These are phyloP conservation scores for Cirrhinus mrigala DNA, from an alignment of 2,797 vertebrate genomes.

Conservation along the genomic window DNA sequence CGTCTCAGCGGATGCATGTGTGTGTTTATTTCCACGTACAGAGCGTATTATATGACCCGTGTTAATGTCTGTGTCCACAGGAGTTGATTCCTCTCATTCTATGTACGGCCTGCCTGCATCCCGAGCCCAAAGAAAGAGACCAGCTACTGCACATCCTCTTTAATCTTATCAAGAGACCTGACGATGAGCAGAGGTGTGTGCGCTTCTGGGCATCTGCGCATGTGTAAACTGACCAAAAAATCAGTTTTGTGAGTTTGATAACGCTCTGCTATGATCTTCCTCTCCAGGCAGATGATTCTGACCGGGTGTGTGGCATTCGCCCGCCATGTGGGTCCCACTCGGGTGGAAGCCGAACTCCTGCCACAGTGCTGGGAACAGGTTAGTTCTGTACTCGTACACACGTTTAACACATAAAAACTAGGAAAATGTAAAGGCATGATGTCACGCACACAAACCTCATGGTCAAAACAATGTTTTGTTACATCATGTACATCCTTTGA, in stretches of 20 bases:
- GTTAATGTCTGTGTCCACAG: slow-evolving; percentile 70
- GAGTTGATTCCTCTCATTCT: slow-evolving; percentile 98
- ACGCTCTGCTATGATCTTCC: slow-evolving; percentile 27
- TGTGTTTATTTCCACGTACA: slow-evolving; percentile 1
- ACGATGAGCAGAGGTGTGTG: slow-evolving; percentile 94
- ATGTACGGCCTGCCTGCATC: slow-evolving; percentile 98
- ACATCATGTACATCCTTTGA: not conserved
- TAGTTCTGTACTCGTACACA: slow-evolving; percentile 54
- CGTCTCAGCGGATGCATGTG: slow-evolving; percentile 29
- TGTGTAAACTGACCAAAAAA: slow-evolving; percentile 11
- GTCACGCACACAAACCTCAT: not conserved
- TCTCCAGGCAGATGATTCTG: slow-evolving; percentile 95
- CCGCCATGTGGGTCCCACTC: slow-evolving; percentile 94
- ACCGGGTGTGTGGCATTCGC: slow-evolving; percentile 98
- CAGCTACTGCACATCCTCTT: slow-evolving; percentile 99
- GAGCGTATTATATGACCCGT: slow-evolving; percentile 18
- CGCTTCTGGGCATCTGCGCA: slow-evolving; percentile 20
- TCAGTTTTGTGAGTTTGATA: not conserved
- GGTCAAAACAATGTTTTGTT: not conserved
- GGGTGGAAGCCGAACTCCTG: slow-evolving; percentile 97
- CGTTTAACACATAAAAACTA: not conserved
- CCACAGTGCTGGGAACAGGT: slow-evolving; percentile 99
- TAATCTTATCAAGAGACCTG: slow-evolving; percentile 97
- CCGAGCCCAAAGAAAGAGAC: slow-evolving; percentile 97
- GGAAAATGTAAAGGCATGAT: too few species aligned